Conservation (phyloP, 2,113 vertebrate genomes). For the Chitala chitala region DNA sequence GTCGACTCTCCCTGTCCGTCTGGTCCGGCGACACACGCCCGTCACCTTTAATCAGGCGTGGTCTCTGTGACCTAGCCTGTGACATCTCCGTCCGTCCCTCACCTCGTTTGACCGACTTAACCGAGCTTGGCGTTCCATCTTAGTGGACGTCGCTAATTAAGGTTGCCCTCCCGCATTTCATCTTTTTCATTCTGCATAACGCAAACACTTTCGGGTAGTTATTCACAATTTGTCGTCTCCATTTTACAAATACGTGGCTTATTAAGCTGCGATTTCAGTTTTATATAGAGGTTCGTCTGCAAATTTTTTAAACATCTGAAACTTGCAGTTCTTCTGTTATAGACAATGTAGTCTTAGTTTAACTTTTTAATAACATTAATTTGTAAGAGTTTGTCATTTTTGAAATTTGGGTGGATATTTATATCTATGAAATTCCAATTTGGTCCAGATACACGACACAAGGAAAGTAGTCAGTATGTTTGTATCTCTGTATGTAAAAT, state of each 20-base stretch:
- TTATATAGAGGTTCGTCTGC: too few relatives aligned
- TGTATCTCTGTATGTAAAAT: too few relatives aligned
- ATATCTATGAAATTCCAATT: too few relatives aligned
- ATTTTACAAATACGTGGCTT: not conserved
- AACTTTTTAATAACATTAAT: too few relatives aligned
- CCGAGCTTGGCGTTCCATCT: not conserved
- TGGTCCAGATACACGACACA: too few relatives aligned
- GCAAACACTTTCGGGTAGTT: not conserved
- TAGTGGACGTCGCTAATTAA: not conserved
- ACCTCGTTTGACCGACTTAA: slow-evolving; percentile 37
- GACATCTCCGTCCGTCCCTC: slow-evolving; percentile 28
- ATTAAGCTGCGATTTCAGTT: too few relatives aligned
- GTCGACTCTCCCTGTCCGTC: slow-evolving; percentile 41
- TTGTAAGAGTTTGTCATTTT: too few relatives aligned
- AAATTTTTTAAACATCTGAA: too few relatives aligned
- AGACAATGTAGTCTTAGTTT: too few relatives aligned
- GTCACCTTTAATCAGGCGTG: slow-evolving; percentile 41
- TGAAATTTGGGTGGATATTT: too few relatives aligned
- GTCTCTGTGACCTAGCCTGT: not conserved
- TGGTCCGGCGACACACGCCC: slow-evolving; percentile 43
- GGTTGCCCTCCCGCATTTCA: not conserved
- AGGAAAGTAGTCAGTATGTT: too few relatives aligned
- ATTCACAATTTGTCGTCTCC: not conserved
- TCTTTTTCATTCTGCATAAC: not conserved
- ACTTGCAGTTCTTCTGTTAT: too few relatives aligned